A percentile compares a stretch with the other conserved stretches of the same genome.
phyloP scores from a whole-genome alignment of 1,140 invertebrate species.

The Phocides pigmalion region DNA sequence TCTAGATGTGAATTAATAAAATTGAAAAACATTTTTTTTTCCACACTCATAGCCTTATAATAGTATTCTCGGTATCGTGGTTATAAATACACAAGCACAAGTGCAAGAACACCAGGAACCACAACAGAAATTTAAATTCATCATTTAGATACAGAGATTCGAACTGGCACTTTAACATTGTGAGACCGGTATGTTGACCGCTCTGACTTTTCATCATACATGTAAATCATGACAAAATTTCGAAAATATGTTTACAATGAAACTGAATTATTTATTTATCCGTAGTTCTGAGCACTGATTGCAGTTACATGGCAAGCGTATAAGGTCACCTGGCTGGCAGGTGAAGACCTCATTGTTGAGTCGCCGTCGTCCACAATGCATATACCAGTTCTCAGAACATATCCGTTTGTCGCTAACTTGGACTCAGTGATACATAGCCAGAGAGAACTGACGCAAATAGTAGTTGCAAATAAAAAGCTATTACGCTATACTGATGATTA shows the following conservation, averaged over 20 bases:
- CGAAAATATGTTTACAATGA: neutral
- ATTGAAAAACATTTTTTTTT: too few relatives aligned
- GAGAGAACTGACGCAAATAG: neutral
- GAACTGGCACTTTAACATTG: too few relatives aligned
- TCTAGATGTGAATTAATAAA: too few relatives aligned
- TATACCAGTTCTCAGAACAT: neutral
- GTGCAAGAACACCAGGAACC: too few relatives aligned
- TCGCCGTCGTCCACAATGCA: neutral
- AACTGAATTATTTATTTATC: conserved; percentile 6
- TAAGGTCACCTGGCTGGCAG: conserved; percentile 15
- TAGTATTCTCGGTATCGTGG: too few relatives aligned
- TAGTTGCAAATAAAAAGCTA: neutral
- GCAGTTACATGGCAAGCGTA: conserved; percentile 3
- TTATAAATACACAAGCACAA: too few relatives aligned
- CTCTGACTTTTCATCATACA: neutral
- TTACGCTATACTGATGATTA: too few relatives aligned
- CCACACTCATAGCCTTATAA: too few relatives aligned
- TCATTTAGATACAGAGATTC: too few relatives aligned
- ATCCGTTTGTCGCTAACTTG: neutral
- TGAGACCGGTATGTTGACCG: too few relatives aligned
- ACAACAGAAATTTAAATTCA: too few relatives aligned
- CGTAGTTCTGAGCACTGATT: conserved; percentile 2
- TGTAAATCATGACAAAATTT: neutral
- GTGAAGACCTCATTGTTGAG: conserved; percentile 8
- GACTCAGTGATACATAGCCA: neutral